A percentile compares a stretch with the other conserved stretches of the same genome.
phyloP scores from a whole-genome alignment of 2,888 invertebrate genomes.

The Lasius fuliginosus region DNA sequence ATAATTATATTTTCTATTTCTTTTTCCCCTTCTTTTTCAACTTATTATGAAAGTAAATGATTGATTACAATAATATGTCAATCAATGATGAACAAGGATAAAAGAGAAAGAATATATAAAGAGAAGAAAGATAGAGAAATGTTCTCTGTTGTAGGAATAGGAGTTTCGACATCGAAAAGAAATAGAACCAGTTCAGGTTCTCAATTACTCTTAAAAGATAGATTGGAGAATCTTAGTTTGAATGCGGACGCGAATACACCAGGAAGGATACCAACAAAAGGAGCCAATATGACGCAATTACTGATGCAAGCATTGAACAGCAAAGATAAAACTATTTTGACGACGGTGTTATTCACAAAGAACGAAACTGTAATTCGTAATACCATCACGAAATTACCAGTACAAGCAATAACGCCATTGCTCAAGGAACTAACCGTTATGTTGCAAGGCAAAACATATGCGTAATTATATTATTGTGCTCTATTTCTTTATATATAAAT shows the following conservation, averaged over 20 bases:
- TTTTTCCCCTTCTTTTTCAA: background rate
- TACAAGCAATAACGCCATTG: slow-evolving; percentile 91
- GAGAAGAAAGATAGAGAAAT: background rate
- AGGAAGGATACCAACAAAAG: slow-evolving; percentile 87
- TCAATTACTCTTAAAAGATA: slow-evolving; percentile 94
- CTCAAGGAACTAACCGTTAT: slow-evolving; percentile 91
- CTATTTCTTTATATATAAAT: slow-evolving; percentile 29
- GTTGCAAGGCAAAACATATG: slow-evolving; percentile 90
- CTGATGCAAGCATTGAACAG: slow-evolving; percentile 95
- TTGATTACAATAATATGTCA: background rate
- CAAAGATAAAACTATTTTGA: slow-evolving; percentile 91
- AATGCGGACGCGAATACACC: slow-evolving; percentile 86
- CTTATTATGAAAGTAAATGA: background rate
- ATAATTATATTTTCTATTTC: slow-evolving; percentile 13
- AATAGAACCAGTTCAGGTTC: slow-evolving; percentile 77
- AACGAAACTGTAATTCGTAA: slow-evolving; percentile 90
- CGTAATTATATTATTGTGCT: slow-evolving; percentile 87
- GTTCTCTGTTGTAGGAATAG: slow-evolving; percentile 62
- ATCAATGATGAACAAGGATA: background rate
- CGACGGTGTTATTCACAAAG: slow-evolving; percentile 90
- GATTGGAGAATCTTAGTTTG: slow-evolving; percentile 93
- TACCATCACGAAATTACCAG: slow-evolving; percentile 92
- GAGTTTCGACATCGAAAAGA: slow-evolving; percentile 54
- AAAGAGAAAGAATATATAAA: background rate
- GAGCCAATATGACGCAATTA: slow-evolving; percentile 92